Conservation (phyloP, 1,140 invertebrate species). For the Ditylenchus dipsaci region DNA sequence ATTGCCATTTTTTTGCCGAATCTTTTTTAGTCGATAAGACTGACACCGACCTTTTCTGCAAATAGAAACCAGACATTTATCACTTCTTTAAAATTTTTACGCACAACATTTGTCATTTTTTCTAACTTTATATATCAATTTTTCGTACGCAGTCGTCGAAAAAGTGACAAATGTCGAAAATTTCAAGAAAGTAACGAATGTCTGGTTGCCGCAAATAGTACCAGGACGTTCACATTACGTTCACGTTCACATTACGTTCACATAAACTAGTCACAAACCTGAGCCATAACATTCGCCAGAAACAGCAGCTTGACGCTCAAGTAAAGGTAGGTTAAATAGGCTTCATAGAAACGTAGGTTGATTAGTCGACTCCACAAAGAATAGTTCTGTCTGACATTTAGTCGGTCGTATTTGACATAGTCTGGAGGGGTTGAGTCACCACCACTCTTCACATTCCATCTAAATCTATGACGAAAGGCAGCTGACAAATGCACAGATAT, state of each 20-base stretch:
- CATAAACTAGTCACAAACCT: conserved; percentile 31
- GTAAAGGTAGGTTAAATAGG: conserved; percentile 52
- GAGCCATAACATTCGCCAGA: conserved; percentile 48
- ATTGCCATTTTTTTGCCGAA: no score
- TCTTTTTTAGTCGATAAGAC: no score
- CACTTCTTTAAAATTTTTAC: no score
- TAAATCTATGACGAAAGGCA: conserved; percentile 7
- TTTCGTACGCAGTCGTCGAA: no score
- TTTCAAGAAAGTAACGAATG: no score
- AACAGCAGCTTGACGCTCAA: conserved; percentile 50
- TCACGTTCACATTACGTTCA: no score
- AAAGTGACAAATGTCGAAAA: no score
- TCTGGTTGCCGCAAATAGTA: no score
- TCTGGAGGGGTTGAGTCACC: conserved; percentile 44
- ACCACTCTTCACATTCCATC: conserved; percentile 2
- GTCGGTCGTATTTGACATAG: conserved; percentile 33
- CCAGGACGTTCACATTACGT: neutral
- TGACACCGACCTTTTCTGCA: no score
- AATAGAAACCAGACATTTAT: no score
- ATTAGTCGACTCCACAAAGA: conserved; percentile 34
- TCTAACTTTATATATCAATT: no score
- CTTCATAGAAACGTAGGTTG: conserved; percentile 55
- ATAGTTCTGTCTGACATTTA: conserved; percentile 35
- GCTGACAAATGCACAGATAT: conserved; percentile 45
- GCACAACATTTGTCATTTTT: no score